phyloP scores from a whole-genome alignment of 2,797 vertebrate species.

The Mus spretus region DNA sequence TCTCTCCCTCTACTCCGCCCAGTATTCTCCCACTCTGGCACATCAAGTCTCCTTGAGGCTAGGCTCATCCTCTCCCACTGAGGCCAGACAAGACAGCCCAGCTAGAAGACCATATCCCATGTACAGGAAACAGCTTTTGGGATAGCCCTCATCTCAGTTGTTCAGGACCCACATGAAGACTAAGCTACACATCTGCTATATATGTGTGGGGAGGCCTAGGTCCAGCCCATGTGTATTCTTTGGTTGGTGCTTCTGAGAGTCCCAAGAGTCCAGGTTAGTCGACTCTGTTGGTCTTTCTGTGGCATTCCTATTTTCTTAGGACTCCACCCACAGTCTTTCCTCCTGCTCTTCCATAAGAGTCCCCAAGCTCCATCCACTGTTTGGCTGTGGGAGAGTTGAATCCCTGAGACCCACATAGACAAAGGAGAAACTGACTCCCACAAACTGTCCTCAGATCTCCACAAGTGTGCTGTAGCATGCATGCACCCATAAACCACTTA shows the following conservation, averaged over 20 bases:
- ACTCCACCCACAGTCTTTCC: background rate
- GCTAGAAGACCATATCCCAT: background rate
- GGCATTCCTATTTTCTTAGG: background rate
- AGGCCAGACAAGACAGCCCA: background rate
- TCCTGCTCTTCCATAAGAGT: background rate
- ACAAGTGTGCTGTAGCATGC: background rate
- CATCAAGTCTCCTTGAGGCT: background rate
- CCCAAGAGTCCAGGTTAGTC: background rate
- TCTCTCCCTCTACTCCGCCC: too few species aligned
- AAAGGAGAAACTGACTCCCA: background rate
- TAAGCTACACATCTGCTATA: background rate
- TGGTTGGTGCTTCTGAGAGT: background rate
- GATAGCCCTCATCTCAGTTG: background rate
- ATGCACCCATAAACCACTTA: background rate
- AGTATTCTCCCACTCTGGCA: background rate
- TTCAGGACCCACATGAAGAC: background rate
- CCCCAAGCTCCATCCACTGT: background rate
- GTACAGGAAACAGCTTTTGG: background rate
- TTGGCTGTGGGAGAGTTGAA: background rate
- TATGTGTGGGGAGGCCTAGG: background rate
- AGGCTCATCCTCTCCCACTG: background rate
- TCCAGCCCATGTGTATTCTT: background rate
- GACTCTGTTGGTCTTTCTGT: background rate
- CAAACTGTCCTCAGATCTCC: background rate
- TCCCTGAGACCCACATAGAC: background rate